phyloP scores from a whole-genome alignment of 1,140 invertebrate species.

The Lepidurus couesii region DNA sequence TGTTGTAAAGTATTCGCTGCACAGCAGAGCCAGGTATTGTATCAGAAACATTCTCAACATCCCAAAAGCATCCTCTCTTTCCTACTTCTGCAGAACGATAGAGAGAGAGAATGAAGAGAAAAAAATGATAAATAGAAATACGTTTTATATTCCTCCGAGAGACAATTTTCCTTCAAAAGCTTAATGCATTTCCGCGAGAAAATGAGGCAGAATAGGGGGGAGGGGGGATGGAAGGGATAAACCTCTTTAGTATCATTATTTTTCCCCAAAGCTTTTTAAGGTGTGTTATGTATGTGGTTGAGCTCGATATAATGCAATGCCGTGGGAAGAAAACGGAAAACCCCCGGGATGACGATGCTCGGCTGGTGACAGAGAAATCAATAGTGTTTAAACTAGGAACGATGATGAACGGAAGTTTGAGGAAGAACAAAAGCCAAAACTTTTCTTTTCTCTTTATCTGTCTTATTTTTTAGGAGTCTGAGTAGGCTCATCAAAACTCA shows the following conservation, averaged over 20 bases:
- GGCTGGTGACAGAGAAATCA: slow-evolving; percentile 2
- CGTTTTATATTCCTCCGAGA: background rate
- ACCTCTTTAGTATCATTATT: slow-evolving; percentile 7
- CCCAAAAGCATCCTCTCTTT: no score
- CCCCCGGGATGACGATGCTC: background rate
- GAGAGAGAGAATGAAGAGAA: background rate
- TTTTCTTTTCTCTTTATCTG: no score
- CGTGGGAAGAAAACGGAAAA: background rate
- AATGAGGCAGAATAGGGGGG: background rate
- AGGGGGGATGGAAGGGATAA: background rate
- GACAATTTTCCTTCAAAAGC: background rate
- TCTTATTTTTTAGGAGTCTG: no score
- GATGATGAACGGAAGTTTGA: background rate
- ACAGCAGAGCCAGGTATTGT: no score
- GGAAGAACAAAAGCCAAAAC: background rate
- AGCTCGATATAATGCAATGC: slow-evolving; percentile 1
- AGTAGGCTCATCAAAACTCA: no score
- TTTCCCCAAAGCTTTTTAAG: background rate
- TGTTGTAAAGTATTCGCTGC: no score
- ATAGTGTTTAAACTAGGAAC: background rate
- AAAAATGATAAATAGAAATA: background rate
- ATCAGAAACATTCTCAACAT: no score
- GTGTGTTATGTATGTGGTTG: slow-evolving; percentile 5
- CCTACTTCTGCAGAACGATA: no score
- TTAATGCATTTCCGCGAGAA: background rate